These are phyloP conservation scores for Thaumatotibia leucotreta DNA, from an alignment of 1,140 invertebrate genomes.

Conservation along the genomic window DNA sequence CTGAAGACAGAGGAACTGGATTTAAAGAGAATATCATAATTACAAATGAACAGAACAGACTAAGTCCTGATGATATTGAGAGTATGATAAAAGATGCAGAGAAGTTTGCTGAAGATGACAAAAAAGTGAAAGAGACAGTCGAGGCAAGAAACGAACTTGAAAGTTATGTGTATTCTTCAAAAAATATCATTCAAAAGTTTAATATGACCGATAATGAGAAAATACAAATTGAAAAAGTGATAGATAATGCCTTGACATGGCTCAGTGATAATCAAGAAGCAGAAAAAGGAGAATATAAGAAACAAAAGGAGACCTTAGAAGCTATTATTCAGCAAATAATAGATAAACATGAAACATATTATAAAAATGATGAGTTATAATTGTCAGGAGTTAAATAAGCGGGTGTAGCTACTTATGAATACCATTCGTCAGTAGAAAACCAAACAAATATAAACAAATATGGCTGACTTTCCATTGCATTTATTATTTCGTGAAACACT, in stretches of 20 bases:
- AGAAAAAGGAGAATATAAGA: conserved; percentile 79
- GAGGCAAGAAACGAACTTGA: conserved; percentile 86
- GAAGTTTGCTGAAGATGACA: conserved; percentile 80
- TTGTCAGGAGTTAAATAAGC: too few relatives aligned
- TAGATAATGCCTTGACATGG: conserved; percentile 68
- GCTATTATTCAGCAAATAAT: background rate
- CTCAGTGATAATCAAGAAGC: conserved; percentile 79
- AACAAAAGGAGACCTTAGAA: background rate
- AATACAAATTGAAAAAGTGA: conserved; percentile 73
- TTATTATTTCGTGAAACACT: too few relatives aligned
- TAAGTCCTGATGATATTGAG: conserved; percentile 73
- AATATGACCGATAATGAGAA: conserved; percentile 79
- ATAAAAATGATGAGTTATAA: background rate
- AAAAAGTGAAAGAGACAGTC: conserved; percentile 80
- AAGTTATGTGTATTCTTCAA: conserved; percentile 85
- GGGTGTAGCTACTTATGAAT: too few relatives aligned
- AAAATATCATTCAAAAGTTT: conserved; percentile 80
- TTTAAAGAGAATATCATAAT: conserved; percentile 71
- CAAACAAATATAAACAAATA: too few relatives aligned
- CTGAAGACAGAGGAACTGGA: conserved; percentile 68
- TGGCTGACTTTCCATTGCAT: too few relatives aligned
- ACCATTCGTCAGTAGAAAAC: too few relatives aligned
- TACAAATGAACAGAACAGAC: conserved; percentile 73
- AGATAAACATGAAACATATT: background rate
- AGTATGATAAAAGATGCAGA: conserved; percentile 82